Percentiles rank a stretch among this genome's conserved stretches.
phyloP scores from a whole-genome alignment of 2,888 invertebrate species.

The Hypselothyrea guttata region DNA sequence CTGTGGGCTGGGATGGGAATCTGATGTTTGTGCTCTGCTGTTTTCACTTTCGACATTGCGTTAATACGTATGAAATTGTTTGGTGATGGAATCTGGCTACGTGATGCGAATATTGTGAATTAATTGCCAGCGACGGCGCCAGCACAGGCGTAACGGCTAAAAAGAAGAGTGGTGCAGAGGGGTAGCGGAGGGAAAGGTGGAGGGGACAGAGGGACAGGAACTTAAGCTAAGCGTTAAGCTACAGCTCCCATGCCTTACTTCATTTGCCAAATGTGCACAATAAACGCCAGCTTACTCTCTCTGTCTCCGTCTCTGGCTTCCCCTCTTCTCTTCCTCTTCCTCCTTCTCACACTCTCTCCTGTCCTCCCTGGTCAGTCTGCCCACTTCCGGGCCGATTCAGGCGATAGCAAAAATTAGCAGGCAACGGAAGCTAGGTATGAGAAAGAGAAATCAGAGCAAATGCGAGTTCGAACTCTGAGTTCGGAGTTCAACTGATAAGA shows the following conservation, averaged over 20 bases:
- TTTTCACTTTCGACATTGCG: conserved; percentile 73
- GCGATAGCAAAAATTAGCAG: conserved; percentile 60
- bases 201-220: conserved; percentile 6
- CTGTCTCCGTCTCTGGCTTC: no score
- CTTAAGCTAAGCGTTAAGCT: conserved; percentile 30
- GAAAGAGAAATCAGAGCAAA: no score
- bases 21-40: conserved; percentile 35
- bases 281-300: background rate
- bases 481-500: no score
- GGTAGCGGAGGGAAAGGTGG: background rate
- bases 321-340: no score
- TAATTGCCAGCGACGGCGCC: conserved; percentile 60
- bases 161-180: background rate
- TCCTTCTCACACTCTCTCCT: background rate
- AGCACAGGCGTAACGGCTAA: background rate
- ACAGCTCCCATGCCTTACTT: no score
- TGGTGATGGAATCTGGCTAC: conserved; percentile 74
- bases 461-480: no score
- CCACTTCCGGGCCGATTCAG: conserved; percentile 8
- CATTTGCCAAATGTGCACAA: background rate
- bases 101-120: conserved; percentile 73
- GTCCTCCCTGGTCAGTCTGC: background rate
- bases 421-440: conserved; percentile 16
- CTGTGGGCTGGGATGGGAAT: background rate
- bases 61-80: conserved; percentile 79